Conservation (phyloP, 2,797 vertebrate species). For the Spinus pinus region DNA sequence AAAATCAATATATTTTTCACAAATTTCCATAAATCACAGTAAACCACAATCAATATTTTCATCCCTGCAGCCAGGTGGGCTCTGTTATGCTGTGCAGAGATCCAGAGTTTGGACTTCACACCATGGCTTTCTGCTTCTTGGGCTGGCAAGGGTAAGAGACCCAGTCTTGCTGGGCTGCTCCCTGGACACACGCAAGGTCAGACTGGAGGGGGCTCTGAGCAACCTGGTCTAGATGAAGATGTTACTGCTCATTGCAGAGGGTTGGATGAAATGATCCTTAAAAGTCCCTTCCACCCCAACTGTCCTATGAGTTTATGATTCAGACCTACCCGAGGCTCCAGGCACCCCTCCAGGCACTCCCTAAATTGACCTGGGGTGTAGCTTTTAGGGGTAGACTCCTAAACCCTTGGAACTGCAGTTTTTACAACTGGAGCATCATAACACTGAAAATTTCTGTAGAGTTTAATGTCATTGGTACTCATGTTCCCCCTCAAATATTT, state of each 20-base stretch:
- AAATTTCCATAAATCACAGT: background rate
- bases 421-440: background rate
- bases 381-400: background rate
- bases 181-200: background rate
- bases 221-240: background rate
- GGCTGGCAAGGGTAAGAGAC: background rate
- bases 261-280: background rate
- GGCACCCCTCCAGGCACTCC: background rate
- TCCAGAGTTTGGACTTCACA: background rate
- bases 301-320: background rate
- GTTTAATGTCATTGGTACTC: background rate
- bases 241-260: background rate
- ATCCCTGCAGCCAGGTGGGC: background rate
- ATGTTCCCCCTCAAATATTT: background rate
- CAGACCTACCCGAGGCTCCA: background rate
- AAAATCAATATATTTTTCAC: background rate
- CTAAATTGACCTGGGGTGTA: rapidly evolving
- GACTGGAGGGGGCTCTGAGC: background rate
- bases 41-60: background rate
- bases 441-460: background rate
- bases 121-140: background rate
- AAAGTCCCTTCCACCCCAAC: background rate
- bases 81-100: background rate
- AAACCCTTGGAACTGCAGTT: background rate
- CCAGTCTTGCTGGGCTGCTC: background rate